A percentile compares a stretch with the other conserved stretches of the same genome.
These are phyloP conservation scores for Xiphorhynchus erythropygius DNA, from an alignment of 2,797 vertebrate species.

Conservation along the genomic window DNA sequence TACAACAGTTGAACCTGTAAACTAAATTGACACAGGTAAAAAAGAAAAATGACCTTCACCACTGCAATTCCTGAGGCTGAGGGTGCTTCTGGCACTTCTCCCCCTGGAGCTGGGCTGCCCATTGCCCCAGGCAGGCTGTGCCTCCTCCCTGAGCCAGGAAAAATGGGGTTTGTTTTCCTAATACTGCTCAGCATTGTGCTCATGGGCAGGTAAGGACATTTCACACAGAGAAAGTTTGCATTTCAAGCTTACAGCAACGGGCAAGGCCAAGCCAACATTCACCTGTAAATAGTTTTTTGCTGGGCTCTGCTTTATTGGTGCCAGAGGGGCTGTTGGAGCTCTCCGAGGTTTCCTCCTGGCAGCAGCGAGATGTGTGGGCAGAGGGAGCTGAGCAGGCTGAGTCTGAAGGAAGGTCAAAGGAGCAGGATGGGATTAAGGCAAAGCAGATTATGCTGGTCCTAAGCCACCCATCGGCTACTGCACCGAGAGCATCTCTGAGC, in stretches of 20 bases:
- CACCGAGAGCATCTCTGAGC: background rate
- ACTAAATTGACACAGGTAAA: background rate
- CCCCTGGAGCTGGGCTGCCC: background rate
- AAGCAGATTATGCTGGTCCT: constrained; percentile 14
- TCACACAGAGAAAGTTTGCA: background rate
- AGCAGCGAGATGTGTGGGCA: background rate
- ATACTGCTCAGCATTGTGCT: background rate
- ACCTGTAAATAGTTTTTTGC: background rate
- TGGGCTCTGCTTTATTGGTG: background rate
- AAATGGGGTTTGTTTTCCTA: background rate
- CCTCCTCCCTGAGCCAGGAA: background rate
- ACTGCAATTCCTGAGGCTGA: background rate
- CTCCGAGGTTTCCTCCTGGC: background rate
- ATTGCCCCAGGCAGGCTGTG: background rate
- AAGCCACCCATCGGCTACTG: background rate
- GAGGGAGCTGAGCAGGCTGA: background rate
- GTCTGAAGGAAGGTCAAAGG: background rate
- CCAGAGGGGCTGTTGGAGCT: background rate
- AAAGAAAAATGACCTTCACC: background rate
- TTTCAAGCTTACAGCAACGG: background rate
- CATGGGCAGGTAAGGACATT: background rate
- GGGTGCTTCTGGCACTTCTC: background rate
- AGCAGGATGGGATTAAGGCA: constrained; percentile 8
- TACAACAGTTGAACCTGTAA: background rate
- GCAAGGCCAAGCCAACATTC: background rate